Evolutionary conservation across 2,113 vertebrate species (phyloP), one percentile per base, ranked within the genome.

Genomic region (Apteryx owenii): DNA sequence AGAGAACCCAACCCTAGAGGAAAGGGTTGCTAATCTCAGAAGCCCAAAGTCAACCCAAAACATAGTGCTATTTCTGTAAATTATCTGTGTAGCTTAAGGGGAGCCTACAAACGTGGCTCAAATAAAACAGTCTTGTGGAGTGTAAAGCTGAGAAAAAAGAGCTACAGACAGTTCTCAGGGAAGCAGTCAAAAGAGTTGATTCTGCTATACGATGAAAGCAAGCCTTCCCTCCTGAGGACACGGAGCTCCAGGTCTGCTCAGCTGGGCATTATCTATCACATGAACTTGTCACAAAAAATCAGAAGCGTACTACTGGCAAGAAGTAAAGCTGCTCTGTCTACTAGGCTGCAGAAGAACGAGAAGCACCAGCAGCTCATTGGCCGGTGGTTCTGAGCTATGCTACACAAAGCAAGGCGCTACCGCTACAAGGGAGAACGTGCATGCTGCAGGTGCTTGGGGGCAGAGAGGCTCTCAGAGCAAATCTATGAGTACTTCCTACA

Each of bases 51-150:
- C 60, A 61, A 62, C 53, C 17, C 33, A 44, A 77, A 75, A 66
- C 2, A 1, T 3, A 28, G 26, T 48, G 31, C 28, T 66, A 6
- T 10, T 80, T n/a, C 54, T 46, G 3, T 7, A 61, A 65, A 4
- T 62, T 33, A 7, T 4, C 26, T 31, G 16, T 9, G 28, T 1
- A 16, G 26, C 4, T 19, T 18, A 40, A 81, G 26, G 14, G 33
- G 6, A 89, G 13, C 15, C 26, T 10, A 44, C 66, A 69, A 65
- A 62, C 44, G 70, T 6, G 44, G 18, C 61, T 88, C 46, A 71
- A 0, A 0, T 66, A 29, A 25, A 92, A 75, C 19, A 54, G 69
- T 44, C 58, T 40, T 0, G 0, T 8, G 33, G 42, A 81, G 25
- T 12, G 65, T 5, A 20, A 29, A 42, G 40, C 4, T 38, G 18